Base-by-base conservation (phyloP, 1,140 invertebrate genomes). In the Caenorhabditis brenneri region DNA sequence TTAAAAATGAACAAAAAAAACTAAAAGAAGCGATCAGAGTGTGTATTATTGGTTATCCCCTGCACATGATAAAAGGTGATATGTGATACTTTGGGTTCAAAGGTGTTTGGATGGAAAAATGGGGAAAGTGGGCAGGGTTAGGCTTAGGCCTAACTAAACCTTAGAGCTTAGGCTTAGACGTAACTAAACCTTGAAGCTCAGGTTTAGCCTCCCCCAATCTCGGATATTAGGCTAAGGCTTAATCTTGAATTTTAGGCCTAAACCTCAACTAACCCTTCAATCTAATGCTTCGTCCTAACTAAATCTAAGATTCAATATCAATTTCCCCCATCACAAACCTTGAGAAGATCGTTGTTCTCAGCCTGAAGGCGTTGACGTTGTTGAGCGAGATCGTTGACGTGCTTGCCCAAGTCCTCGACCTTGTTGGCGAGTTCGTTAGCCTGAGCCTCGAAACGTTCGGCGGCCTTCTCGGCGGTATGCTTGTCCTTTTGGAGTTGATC, bases 321-420 rank as follows among this genome's bases (percentile, higher is more conserved):
- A n/a, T n/a, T n/a, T n/a, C n/a, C n/a, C n/a, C n/a, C n/a, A 74
- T 15, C 10, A 53, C 55, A 22, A 16, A 58, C 84, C 93, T 97
- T 97, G 88, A 97, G 93, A 91, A 98, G 93, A 91, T 97, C 95
- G 91, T 97, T 94, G 92, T 97, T 97, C 92, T 98, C 96, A 92
- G 93, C 88, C 55, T 89, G 88, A 24, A 90, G 88, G 65, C 89
- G 88, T 79, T 91, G 86, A 36, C 90, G 85, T 82, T 92, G 94
- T 84, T 95, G 95, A 80, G 95, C 96, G 89, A 98, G 95, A 91
- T 98, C 96, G 86, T 96, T 94, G 88, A 98, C 95, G 42, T 95
- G 96, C 90, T 96, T 95, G 92, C 96, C 96, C 83, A 97, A 91
- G 92, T 98, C 96, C 91, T 98, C 96, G 89, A 98, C 97, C 91